These are phyloP conservation scores for Antechinus stuartii DNA, from an alignment of 2,113 vertebrate species.

Conservation along the genomic window DNA sequence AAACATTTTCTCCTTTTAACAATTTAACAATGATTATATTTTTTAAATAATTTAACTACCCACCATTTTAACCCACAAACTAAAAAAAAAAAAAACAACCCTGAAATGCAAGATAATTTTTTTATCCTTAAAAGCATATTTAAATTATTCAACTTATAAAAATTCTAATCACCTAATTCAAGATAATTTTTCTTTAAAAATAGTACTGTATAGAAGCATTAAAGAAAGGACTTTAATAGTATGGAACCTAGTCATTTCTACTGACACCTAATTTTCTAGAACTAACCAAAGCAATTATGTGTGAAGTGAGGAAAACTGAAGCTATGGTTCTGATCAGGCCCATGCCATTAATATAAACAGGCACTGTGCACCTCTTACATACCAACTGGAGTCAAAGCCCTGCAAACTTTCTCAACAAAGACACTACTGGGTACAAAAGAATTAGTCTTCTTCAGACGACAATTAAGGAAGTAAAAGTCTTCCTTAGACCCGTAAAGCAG, in stretches of 20 bases:
- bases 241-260: not conserved
- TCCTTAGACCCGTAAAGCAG: not conserved
- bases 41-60: not conserved
- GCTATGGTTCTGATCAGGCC: not conserved
- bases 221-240: conserved; percentile 12
- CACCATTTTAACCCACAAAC: not conserved
- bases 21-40: not conserved
- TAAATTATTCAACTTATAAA: not conserved
- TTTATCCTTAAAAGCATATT: not conserved
- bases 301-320: not conserved
- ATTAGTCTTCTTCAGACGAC: not conserved
- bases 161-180: not conserved
- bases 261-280: not conserved
- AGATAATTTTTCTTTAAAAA: conserved; percentile 16
- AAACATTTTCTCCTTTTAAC: not conserved
- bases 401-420: conserved; percentile 26
- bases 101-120: not conserved
- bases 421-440: conserved; percentile 33
- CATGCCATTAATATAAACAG: not conserved
- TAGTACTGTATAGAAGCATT: not conserved
- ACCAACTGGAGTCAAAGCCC: not conserved
- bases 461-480: not conserved
- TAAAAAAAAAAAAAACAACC: not conserved
- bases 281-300: conserved; percentile 35
- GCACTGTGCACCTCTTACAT: not conserved